Evolutionary conservation across 2,888 invertebrate genomes (phyloP).

Genomic region (Dolichopus griseipennis): DNA sequence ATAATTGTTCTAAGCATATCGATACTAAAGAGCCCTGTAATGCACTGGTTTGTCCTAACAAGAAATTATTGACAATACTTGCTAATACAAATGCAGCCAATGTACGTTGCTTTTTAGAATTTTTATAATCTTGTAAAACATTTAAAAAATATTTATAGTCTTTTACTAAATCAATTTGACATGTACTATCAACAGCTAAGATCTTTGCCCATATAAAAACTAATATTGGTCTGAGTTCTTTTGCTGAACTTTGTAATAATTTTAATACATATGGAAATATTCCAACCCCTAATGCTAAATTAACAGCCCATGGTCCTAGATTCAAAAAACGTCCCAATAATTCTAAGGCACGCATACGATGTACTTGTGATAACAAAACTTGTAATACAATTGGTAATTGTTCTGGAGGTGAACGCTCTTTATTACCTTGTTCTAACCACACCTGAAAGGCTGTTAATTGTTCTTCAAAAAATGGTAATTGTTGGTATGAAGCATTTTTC

Average conservation of each 20-base stretch:
- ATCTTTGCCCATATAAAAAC: slow-evolving; percentile 99
- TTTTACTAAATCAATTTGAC: slow-evolving; percentile 89
- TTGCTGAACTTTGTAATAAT: slow-evolving; percentile 87
- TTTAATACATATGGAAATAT: slow-evolving; percentile 98
- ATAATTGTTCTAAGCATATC: slow-evolving; percentile 82
- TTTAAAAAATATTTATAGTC: slow-evolving; percentile 93
- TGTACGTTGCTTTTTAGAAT: slow-evolving; percentile 78
- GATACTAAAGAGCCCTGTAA: slow-evolving; percentile 83
- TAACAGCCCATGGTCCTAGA: slow-evolving; percentile 92
- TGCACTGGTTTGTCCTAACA: slow-evolving; percentile 82
- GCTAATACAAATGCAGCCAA: slow-evolving; percentile 92
- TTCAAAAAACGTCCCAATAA: slow-evolving; percentile 89
- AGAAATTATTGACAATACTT: slow-evolving; percentile 83
- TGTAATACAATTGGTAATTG: slow-evolving; percentile 96
- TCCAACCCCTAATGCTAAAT: slow-evolving; percentile 90
- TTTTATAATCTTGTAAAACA: slow-evolving; percentile 77
- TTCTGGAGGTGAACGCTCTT: slow-evolving; percentile 77
- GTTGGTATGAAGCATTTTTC: slow-evolving; percentile 51
- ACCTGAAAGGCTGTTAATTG: slow-evolving; percentile 95
- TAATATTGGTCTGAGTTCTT: slow-evolving; percentile 82
- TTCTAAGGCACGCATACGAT: slow-evolving; percentile 89
- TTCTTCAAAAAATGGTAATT: slow-evolving; percentile 92
- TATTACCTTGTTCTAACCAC: slow-evolving; percentile 49
- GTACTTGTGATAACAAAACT: slow-evolving; percentile 63
- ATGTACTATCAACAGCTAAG: slow-evolving; percentile 88